Evolutionary conservation across 23 tunicate species (phyloP).

Genomic region (Styela clava): DNA sequence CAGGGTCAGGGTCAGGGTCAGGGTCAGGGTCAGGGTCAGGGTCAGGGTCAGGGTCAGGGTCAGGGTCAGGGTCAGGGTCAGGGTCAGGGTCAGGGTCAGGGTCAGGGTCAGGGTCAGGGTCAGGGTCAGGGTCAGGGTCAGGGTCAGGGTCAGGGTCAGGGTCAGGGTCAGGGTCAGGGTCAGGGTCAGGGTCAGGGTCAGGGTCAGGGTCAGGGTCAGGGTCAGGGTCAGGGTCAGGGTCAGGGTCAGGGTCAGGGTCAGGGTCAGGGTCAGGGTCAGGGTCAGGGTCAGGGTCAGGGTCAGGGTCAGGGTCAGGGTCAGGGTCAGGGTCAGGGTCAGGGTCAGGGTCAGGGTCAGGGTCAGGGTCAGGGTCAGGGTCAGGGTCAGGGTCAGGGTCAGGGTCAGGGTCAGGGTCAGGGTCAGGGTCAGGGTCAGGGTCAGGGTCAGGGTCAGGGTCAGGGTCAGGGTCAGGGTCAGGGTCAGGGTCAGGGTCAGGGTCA

Average conservation of each 20-base stretch:
- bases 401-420: slow-evolving; percentile 39
- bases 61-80: slow-evolving; percentile 59
- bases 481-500: slow-evolving; percentile 41
- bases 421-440: slow-evolving; percentile 28
- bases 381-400: slow-evolving; percentile 37
- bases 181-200: slow-evolving; percentile 75
- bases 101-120: slow-evolving; percentile 70
- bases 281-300: slow-evolving; percentile 50
- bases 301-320: slow-evolving; percentile 45
- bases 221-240: slow-evolving; percentile 54
- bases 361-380: slow-evolving; percentile 38
- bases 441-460: slow-evolving; percentile 49
- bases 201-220: slow-evolving; percentile 81
- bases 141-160: slow-evolving; percentile 72
- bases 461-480: slow-evolving; percentile 49
- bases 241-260: slow-evolving; percentile 43
- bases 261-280: slow-evolving; percentile 54
- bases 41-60: slow-evolving; percentile 66
- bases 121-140: slow-evolving; percentile 59
- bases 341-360: slow-evolving; percentile 36
- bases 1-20: slow-evolving; percentile 61
- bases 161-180: slow-evolving; percentile 73
- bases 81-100: slow-evolving; percentile 71
- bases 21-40: slow-evolving; percentile 63
- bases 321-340: slow-evolving; percentile 38